Conservation (phyloP, 1,140 invertebrate genomes). For the Drosophila parabipectinata region DNA sequence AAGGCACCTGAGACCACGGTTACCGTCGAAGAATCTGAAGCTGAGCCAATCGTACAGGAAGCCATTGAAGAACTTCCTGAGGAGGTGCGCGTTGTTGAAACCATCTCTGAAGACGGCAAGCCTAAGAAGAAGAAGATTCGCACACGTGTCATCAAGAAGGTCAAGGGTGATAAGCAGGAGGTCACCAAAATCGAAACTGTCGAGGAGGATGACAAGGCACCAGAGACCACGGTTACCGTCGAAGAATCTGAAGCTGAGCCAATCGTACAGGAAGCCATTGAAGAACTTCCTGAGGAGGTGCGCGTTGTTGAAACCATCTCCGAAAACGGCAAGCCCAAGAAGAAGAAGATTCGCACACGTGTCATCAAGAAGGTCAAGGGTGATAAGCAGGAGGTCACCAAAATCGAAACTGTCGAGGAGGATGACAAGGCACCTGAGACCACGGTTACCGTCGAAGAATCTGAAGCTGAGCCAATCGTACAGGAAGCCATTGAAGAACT, state of each 20-base stretch:
- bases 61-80: slow-evolving; percentile 4
- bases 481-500: background rate
- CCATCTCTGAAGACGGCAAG: slow-evolving; percentile 5
- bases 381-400: slow-evolving; percentile 6
- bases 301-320: slow-evolving; percentile 1
- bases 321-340: slow-evolving; percentile 8
- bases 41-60: background rate
- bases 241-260: background rate
- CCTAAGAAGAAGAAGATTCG: slow-evolving; percentile 15
- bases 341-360: slow-evolving; percentile 8
- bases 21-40: background rate
- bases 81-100: slow-evolving; percentile 2
- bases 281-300: slow-evolving; percentile 5
- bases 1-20: background rate
- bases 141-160: slow-evolving; percentile 12
- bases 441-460: slow-evolving; percentile 4
- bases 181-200: slow-evolving; percentile 11
- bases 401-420: slow-evolving; percentile 10
- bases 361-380: slow-evolving; percentile 14
- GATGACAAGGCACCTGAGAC: background rate
- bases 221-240: slow-evolving; percentile 4
- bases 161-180: slow-evolving; percentile 9
- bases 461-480: background rate
- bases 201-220: slow-evolving; percentile 1
- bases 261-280: background rate